Conservation (phyloP, 1,140 invertebrate species). For the Sminthurinus signatus region DNA sequence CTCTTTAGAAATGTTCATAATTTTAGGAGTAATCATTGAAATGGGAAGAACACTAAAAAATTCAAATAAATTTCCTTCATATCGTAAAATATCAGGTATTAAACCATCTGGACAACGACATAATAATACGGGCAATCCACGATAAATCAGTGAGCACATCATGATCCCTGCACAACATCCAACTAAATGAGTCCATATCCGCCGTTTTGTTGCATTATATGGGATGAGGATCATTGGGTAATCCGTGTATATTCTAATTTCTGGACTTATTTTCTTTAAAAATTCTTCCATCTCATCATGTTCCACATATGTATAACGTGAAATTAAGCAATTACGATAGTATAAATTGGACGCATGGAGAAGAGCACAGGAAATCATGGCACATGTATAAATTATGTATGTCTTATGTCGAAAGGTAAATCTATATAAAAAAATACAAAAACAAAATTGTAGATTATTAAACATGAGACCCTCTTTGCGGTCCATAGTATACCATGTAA, state of each 20-base stretch:
- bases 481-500: not conserved
- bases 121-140: not conserved
- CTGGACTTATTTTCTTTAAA: not conserved
- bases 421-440: no score
- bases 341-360: slow-evolving; percentile 10
- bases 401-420: slow-evolving; percentile 9
- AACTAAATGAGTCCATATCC: not conserved
- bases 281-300: not conserved
- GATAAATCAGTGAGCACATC: not conserved
- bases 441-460: not conserved
- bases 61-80: slow-evolving; percentile 3
- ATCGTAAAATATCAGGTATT: not conserved
- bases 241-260: not conserved
- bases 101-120: not conserved
- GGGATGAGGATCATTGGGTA: not conserved
- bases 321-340: not conserved
- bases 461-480: not conserved
- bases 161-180: not conserved
- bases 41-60: not conserved
- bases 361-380: not conserved
- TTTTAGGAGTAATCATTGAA: not conserved
- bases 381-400: not conserved
- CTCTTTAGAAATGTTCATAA: no score
- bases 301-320: no score
- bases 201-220: not conserved